Evolutionary conservation across 2,888 invertebrate genomes (phyloP), one percentile per base, ranked within the genome.

Genomic region (Holacanthella duospinosa): DNA sequence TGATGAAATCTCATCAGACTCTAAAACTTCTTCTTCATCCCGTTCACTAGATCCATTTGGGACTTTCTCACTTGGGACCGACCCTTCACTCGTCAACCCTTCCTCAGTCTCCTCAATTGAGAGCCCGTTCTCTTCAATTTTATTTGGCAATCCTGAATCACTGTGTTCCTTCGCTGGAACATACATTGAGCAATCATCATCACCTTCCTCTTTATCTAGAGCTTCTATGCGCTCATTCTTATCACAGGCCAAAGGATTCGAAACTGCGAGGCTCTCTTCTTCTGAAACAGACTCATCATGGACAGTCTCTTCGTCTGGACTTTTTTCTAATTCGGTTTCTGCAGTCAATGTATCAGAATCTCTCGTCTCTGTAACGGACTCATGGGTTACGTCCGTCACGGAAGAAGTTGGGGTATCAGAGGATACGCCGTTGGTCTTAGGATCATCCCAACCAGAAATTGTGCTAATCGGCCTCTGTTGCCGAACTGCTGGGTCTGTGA

Each of bases 381-480:
- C 72, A 59, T 69, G 64, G 12, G 70, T 71, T 3, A 71, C 69
- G 62, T 72, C 72, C 16, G 72, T 71, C 19, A 71, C 74, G n/a
- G n/a, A n/a, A 21, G 71, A 71, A 19, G 68, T 70, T 29, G 48
- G 62, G 2, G 65, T 63, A 27, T 64, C 55, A 16, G 56, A 54
- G 54, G 68, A 55, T 16, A 61, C 63, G 9, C 60, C 64, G 26
- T 61, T 61, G 16, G 62, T 66, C 57, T 66, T 29, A 3, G 67
- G 68, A 56, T 88, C 85, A 76, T 92, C 91, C 90, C 91, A 91
- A 62, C 95, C 95, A 0, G 93, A 94, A 74, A 95, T 95, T 56
- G 95, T 96, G 77, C 93, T 93, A 71, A 95, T 93, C 24, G 95
- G 95, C 55, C 91, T 84, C 74, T 93, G 91, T 76, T 91, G 91